These are phyloP conservation scores for Celastrina argiolus DNA, from an alignment of 2,888 invertebrate species.

Conservation along the genomic window DNA sequence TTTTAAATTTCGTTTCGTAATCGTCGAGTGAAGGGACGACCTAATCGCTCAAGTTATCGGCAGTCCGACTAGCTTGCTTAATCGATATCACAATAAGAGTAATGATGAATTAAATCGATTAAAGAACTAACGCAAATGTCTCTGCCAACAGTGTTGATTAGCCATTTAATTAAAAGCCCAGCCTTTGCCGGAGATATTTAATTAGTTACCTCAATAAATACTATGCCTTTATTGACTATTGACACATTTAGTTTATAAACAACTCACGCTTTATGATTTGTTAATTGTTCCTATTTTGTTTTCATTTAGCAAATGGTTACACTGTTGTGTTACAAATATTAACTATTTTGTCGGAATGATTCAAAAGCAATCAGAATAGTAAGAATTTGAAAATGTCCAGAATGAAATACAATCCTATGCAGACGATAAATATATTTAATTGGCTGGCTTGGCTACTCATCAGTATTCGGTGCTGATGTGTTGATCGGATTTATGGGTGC, in stretches of 20 bases:
- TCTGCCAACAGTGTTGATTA: constrained; percentile 1
- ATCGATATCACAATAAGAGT: constrained; percentile 13
- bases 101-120: constrained; percentile 11
- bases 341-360: no score
- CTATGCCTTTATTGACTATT: background rate
- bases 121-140: constrained; percentile 3
- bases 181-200: background rate
- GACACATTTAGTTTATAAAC: background rate
- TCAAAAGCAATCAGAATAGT: background rate
- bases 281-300: background rate
- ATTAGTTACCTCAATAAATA: background rate
- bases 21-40: constrained; percentile 8
- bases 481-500: constrained; percentile 27
- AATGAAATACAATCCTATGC: background rate
- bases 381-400: no score
- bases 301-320: background rate
- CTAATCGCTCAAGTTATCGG: constrained; percentile 4
- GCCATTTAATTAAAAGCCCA: constrained; percentile 12
- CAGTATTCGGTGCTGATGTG: constrained; percentile 32
- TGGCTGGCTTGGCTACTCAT: constrained; percentile 25
- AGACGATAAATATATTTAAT: background rate
- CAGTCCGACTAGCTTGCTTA: background rate
- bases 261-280: background rate
- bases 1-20: constrained; percentile 5
- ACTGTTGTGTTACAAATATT: background rate